Base-by-base conservation (phyloP, 2,797 vertebrate species). In the Lateolabrax maculatus region DNA sequence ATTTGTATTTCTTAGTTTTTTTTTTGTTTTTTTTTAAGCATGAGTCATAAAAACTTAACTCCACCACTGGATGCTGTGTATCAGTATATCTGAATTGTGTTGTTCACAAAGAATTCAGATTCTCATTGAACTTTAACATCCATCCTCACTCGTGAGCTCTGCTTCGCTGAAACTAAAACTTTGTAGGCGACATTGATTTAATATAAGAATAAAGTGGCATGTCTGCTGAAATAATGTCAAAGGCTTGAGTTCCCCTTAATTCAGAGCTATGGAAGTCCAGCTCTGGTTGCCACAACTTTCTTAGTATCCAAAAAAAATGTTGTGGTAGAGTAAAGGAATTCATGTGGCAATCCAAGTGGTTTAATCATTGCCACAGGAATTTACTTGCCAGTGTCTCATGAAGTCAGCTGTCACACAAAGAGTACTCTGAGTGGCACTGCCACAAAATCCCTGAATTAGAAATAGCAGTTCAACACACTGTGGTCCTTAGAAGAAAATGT, bases 391-490 rank as follows among this genome's bases (percentile, higher is more conserved):
- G 64, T 81, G 78, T 84, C 46, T 87, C 80, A 44, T 79, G 73
- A 83, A 90, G 84, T 84, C 74, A 43, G 84, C 81, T 68, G 81
- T 83, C 70, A 69, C 62, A 79, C 66, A 79, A 81, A 82, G 67
- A 81, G 51, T 37, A 62, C 31, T 77, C 64, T 62, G 75, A 82
- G 75, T 62, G 29, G 39, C 76, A 55, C 69, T 81, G 83, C 81
- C 74, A 78, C 81, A 78, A 91, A 89, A 83, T 79, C 85, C 77
- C 70, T 85, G 89, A 85, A 92, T 90, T 90, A 90, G 77, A 92
- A 88, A 90, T 60, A 71, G 63, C 55, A 72, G 69, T 75, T 63
- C 70, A 61, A 87, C 77, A 75, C 81, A 46, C 71, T 81, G 70
- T 41, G 58, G 56, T 84, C 83, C 76, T 88, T 67, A 84, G 78